These are phyloP conservation scores for Chrysogorgia sp. DNA, from an alignment of 92 coral and sea anemone species.

Conservation along the genomic window DNA sequence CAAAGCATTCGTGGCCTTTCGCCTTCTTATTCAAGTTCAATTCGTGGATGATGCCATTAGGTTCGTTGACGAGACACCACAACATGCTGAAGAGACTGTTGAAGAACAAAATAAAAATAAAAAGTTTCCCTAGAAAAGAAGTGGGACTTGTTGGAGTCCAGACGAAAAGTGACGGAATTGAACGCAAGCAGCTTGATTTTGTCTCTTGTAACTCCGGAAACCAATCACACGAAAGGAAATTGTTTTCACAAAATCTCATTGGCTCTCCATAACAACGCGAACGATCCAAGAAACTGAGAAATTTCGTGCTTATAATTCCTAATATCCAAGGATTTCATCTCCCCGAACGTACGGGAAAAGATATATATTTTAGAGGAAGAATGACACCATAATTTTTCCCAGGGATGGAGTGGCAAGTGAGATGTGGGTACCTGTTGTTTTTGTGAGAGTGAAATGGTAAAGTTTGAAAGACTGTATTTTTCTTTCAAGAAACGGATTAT, in stretches of 20 bases:
- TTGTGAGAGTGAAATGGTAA: no score
- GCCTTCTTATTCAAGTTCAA: conserved; percentile 84
- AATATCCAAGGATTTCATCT: no score
- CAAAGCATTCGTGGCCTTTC: conserved; percentile 96
- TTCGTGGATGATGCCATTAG: conserved; percentile 96
- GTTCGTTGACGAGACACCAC: conserved; percentile 98
- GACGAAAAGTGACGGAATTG: conserved; percentile 4
- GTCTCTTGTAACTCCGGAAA: background rate
- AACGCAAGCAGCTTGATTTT: conserved; percentile 9
- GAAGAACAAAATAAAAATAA: background rate
- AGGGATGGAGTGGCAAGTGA: no score
- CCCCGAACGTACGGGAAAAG: no score
- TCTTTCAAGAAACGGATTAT: no score
- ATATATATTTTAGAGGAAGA: no score
- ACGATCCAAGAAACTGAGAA: no score
- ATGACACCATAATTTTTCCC: no score
- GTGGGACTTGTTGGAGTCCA: background rate
- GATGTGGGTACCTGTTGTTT: no score
- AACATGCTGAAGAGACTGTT: conserved; percentile 32
- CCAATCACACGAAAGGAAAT: conserved; percentile 22
- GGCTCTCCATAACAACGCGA: conserved; percentile 6
- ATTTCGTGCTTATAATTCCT: no score
- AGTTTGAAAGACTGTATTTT: no score
- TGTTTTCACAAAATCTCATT: conserved; percentile 5
- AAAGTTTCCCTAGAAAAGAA: background rate